phyloP scores from a whole-genome alignment of 2,113 vertebrate genomes.

The Lipotes vexillifer region DNA sequence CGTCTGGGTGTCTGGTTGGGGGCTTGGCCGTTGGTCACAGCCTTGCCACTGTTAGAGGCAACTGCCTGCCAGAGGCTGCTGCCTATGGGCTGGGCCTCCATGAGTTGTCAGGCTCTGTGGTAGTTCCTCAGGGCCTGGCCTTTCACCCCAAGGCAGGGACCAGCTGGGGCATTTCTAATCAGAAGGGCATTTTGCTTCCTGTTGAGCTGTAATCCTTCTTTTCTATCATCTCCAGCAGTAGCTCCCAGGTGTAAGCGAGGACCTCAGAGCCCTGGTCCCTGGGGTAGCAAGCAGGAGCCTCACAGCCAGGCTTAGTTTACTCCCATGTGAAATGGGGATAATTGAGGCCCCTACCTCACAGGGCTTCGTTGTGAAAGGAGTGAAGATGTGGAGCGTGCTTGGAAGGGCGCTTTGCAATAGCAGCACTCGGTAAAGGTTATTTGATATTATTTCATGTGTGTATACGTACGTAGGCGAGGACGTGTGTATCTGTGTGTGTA shows the following conservation, averaged over 20 bases:
- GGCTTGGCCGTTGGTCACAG: background rate
- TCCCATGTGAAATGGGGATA: background rate
- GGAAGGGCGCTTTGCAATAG: background rate
- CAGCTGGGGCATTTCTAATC: too few species aligned
- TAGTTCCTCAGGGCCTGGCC: background rate
- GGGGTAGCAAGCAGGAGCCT: too few species aligned
- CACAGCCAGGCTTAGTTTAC: background rate
- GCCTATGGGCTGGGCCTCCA: fast-evolving
- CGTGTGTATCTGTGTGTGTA: fast-evolving
- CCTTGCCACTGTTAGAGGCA: too few species aligned
- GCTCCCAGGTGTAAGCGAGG: background rate
- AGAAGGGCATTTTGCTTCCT: background rate
- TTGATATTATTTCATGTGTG: background rate
- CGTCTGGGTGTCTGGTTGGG: background rate
- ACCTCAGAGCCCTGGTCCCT: background rate
- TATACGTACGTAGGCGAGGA: fast-evolving
- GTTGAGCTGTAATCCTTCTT: background rate
- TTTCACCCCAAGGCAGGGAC: background rate
- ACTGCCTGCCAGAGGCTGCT: background rate
- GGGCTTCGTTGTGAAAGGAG: background rate
- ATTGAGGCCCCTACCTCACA: too few species aligned
- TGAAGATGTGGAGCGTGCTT: background rate
- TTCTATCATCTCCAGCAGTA: background rate
- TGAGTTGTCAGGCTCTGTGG: fast-evolving
- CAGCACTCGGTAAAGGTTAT: background rate